These are phyloP conservation scores for Lordiphosa fenestrarum DNA, from an alignment of 2,888 invertebrate species.

Conservation along the genomic window DNA sequence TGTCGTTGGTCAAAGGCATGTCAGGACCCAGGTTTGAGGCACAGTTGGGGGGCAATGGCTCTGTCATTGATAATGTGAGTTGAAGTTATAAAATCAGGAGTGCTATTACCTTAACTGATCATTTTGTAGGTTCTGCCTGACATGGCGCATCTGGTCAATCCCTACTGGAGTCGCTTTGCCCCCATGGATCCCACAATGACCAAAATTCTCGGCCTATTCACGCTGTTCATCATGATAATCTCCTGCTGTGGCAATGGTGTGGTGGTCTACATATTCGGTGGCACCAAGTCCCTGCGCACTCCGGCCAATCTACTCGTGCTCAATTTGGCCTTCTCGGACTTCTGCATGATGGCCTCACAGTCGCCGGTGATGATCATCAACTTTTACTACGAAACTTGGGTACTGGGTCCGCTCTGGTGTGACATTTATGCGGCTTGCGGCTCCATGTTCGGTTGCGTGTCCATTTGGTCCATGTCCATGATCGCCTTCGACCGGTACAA, in stretches of 20 bases:
- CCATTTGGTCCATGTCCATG: constrained; percentile 96
- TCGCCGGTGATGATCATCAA: constrained; percentile 80
- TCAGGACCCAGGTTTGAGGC: constrained; percentile 51
- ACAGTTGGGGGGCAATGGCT: constrained; percentile 82
- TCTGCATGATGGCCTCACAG: constrained; percentile 90
- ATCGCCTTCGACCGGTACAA: constrained; percentile 96
- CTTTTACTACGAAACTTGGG: constrained; percentile 79
- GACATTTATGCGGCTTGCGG: constrained; percentile 93
- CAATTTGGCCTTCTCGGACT: constrained; percentile 92
- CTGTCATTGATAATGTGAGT: constrained; percentile 89
- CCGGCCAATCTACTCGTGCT: constrained; percentile 95
- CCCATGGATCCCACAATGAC: constrained; percentile 95
- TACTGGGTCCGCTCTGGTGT: constrained; percentile 86
- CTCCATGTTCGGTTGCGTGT: constrained; percentile 92
- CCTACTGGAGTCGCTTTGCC: constrained; percentile 93
- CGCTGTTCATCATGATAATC: constrained; percentile 85
- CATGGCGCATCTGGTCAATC: constrained; percentile 85
- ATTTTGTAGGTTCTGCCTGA: constrained; percentile 82
- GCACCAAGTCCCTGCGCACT: constrained; percentile 84
- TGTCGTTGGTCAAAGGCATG: constrained; percentile 31
- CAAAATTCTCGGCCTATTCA: constrained; percentile 89
- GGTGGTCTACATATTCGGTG: constrained; percentile 79
- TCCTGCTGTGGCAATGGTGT: constrained; percentile 79
- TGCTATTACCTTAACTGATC: too few relatives aligned
- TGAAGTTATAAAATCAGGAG: too few relatives aligned